Percentiles rank a stretch among this genome's conserved stretches.
Conservation (phyloP, 2,888 invertebrate genomes). For the Zygaena filipendulae region DNA sequence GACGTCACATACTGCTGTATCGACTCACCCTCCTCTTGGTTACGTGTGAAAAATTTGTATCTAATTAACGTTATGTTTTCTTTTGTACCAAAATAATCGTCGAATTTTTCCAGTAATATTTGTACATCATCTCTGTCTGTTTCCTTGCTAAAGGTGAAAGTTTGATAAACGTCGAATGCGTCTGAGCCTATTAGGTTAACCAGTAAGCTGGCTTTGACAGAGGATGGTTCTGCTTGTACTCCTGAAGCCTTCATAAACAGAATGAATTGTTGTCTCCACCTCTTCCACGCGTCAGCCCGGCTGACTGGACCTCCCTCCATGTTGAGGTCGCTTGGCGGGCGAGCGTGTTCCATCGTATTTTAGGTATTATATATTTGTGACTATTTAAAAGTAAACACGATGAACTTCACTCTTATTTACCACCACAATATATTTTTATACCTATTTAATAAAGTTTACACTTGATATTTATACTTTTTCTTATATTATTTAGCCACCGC, state of each 20-base stretch:
- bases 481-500: constrained; percentile 2
- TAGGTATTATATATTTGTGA: too few species aligned
- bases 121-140: constrained; percentile 11
- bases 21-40: constrained; percentile 9
- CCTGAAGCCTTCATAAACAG: constrained; percentile 16
- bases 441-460: not conserved
- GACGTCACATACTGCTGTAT: constrained; percentile 12
- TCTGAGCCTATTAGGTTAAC: constrained; percentile 17
- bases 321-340: constrained; percentile 12
- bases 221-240: constrained; percentile 14
- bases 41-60: constrained; percentile 12
- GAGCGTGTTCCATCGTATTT: constrained; percentile 14
- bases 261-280: constrained; percentile 13
- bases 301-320: constrained; percentile 11
- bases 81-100: constrained; percentile 9
- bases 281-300: constrained; percentile 12
- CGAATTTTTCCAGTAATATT: constrained; percentile 10
- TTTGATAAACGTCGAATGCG: constrained; percentile 12
- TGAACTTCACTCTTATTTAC: not conserved
- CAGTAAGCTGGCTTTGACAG: constrained; percentile 15
- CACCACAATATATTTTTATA: not conserved
- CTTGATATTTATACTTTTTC: not conserved
- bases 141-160: constrained; percentile 9
- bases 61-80: constrained; percentile 9
- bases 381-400: not conserved